phyloP scores from a whole-genome alignment of 2,797 vertebrate species.

The Spinibarbus caldwelli region DNA sequence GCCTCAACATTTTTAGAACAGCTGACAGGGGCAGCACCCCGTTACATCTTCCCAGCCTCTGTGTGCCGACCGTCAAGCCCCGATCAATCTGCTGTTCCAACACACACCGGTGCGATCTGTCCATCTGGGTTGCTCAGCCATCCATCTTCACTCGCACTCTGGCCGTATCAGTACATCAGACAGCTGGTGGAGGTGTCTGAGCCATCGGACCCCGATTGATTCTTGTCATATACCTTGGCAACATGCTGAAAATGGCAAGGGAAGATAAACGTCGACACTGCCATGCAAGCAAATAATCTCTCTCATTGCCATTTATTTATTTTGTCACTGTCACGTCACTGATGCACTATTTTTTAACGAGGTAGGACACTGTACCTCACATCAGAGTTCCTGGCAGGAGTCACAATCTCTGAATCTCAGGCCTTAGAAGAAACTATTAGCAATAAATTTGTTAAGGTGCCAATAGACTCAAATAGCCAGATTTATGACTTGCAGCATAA shows the following conservation, averaged over 20 bases:
- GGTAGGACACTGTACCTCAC: background rate
- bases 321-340: background rate
- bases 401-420: background rate
- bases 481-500: background rate
- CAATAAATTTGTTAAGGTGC: background rate
- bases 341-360: conserved; percentile 5
- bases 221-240: conserved; percentile 68
- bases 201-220: conserved; percentile 75
- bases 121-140: background rate
- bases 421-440: background rate
- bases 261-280: conserved; percentile 23
- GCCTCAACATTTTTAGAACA: conserved; percentile 14
- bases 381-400: background rate
- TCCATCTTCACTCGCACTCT: conserved; percentile 38
- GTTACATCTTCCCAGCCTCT: background rate
- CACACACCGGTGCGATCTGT: conserved; percentile 23
- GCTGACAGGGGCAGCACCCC: conserved; percentile 36
- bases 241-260: conserved; percentile 20
- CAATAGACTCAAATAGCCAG: background rate
- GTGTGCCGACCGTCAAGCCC: conserved; percentile 17
- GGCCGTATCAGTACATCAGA: conserved; percentile 65
- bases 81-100: conserved; percentile 41
- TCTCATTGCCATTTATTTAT: conserved; percentile 23
- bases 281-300: background rate
- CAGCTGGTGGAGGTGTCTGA: conserved; percentile 68